Evolutionary conservation across 2,113 vertebrate genomes (phyloP).

Genomic region (Calypte anna): DNA sequence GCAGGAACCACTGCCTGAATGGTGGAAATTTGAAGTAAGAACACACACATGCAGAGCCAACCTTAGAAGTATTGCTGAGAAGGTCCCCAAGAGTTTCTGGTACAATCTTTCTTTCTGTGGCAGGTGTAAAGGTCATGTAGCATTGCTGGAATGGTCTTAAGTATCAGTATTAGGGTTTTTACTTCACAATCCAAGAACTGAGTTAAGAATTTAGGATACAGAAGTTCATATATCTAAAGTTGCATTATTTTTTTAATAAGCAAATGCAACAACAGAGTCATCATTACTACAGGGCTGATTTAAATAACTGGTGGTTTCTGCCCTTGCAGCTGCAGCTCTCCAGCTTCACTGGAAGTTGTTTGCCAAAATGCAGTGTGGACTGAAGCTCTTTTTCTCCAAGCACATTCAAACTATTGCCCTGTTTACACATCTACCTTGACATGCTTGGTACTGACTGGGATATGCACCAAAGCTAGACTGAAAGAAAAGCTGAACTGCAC

Average conservation of each 20-base stretch:
- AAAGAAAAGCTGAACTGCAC: not conserved
- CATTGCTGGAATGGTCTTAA: not conserved
- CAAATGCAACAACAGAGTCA: not conserved
- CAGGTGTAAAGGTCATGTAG: not conserved
- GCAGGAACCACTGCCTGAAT: not conserved
- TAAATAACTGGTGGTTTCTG: not conserved
- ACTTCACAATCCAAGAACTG: not conserved
- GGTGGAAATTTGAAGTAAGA: not conserved
- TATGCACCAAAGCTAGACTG: not conserved
- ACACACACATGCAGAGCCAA: not conserved
- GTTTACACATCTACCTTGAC: not conserved
- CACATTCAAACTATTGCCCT: rapidly evolving
- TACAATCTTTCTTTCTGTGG: not conserved
- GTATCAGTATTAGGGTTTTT: not conserved
- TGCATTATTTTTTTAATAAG: not conserved
- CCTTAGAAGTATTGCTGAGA: not conserved
- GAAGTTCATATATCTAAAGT: not conserved
- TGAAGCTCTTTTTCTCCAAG: not conserved
- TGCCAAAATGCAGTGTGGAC: not conserved
- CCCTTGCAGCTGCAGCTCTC: not conserved
- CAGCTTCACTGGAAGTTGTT: not conserved
- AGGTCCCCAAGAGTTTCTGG: not conserved
- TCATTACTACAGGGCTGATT: not conserved
- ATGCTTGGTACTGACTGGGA: not conserved
- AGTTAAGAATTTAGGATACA: not conserved